Conservation (phyloP, 2,888 invertebrate genomes). For the Amiota mariae region DNA sequence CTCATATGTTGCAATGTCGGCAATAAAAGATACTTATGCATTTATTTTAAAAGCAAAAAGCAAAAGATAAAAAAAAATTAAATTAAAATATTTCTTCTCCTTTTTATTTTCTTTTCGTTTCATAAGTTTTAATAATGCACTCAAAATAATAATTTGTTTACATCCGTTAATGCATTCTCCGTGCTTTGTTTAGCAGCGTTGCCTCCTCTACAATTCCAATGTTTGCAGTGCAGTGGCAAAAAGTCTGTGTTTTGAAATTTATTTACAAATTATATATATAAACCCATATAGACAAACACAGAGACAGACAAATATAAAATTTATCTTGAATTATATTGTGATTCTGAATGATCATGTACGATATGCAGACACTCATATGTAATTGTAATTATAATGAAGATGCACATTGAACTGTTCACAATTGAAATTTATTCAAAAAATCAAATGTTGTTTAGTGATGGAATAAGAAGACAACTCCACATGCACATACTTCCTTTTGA, state of each 20-base stretch:
- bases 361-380: no score
- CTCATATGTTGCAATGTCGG: background rate
- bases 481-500: no score
- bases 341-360: no score
- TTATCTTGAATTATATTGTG: no score
- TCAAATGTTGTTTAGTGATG: no score
- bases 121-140: constrained; percentile 21
- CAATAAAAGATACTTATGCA: background rate
- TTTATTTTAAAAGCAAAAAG: constrained; percentile 3
- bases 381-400: no score
- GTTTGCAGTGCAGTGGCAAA: background rate
- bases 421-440: no score
- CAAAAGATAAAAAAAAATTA: background rate
- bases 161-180: background rate
- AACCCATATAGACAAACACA: background rate
- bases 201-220: background rate
- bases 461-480: no score
- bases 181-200: background rate
- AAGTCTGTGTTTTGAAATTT: background rate
- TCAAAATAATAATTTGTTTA: background rate
- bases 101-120: background rate
- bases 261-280: constrained; percentile 5
- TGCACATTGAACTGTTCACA: no score
- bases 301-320: background rate
- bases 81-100: constrained; percentile 9